These are phyloP conservation scores for Diabrotica balteata DNA, from an alignment of 2,888 invertebrate species.

Conservation along the genomic window DNA sequence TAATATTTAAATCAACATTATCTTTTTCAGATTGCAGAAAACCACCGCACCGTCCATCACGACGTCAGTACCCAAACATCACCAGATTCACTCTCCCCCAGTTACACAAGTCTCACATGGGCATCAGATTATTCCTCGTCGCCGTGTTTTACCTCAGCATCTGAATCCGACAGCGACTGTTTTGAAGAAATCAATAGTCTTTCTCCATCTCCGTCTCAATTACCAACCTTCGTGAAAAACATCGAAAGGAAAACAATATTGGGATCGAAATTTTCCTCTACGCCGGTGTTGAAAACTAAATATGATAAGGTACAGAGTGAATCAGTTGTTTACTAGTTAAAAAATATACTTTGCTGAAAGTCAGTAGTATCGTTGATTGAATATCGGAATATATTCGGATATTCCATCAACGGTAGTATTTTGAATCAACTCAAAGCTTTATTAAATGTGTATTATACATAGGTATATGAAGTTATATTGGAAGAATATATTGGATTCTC, in stretches of 20 bases:
- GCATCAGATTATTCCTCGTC: constrained; percentile 58
- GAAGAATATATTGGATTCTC: too few relatives aligned
- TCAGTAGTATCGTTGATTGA: too few relatives aligned
- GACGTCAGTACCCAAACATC: constrained; percentile 54
- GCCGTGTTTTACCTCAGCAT: constrained; percentile 47
- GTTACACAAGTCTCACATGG: constrained; percentile 62
- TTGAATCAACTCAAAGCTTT: too few relatives aligned
- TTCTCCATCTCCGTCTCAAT: constrained; percentile 2
- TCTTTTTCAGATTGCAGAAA: constrained; percentile 39
- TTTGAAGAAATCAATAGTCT: constrained; percentile 42
- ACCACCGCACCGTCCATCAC: constrained; percentile 36
- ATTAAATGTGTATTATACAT: too few relatives aligned
- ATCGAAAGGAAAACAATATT: constrained; percentile 45
- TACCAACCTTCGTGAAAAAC: constrained; percentile 25
- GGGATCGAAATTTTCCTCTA: constrained; percentile 59
- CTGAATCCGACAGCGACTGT: constrained; percentile 50
- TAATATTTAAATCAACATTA: constrained; percentile 5
- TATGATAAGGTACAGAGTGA: constrained; percentile 48
- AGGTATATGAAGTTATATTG: too few relatives aligned
- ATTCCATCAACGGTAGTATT: too few relatives aligned
- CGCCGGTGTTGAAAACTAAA: constrained; percentile 57
- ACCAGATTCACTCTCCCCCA: constrained; percentile 56
- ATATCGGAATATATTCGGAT: too few relatives aligned
- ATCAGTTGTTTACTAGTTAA: too few relatives aligned
- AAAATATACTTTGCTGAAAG: too few relatives aligned